Evolutionary conservation across 2,113 vertebrate species (phyloP).

Genomic region (Phalacrocorax carbo): DNA sequence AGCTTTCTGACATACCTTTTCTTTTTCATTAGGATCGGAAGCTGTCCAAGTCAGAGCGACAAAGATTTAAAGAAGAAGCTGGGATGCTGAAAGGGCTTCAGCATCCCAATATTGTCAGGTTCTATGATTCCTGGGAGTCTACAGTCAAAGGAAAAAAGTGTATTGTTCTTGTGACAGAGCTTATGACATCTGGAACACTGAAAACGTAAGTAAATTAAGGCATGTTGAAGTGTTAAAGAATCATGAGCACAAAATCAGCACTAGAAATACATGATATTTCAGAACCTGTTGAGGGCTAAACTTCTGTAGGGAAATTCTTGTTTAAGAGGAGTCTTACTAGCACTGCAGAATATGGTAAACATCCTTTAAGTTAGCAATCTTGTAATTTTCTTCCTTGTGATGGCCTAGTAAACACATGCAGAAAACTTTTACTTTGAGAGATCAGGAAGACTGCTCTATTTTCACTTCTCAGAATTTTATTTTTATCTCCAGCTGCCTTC

Average conservation of each 20-base stretch:
- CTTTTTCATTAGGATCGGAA: conserved; percentile 88
- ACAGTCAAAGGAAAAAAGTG: conserved; percentile 97
- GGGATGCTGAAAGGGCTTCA: conserved; percentile 98
- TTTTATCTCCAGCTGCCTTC: background rate
- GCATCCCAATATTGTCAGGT: conserved; percentile 98
- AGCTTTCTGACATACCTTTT: background rate
- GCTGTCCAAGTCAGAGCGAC: conserved; percentile 93
- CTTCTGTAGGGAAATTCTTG: background rate
- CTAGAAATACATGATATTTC: background rate
- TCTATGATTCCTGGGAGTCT: conserved; percentile 99
- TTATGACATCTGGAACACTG: conserved; percentile 98
- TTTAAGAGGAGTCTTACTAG: background rate
- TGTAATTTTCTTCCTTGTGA: background rate
- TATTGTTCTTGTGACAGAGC: conserved; percentile 96
- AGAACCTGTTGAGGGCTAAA: background rate
- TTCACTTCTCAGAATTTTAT: background rate
- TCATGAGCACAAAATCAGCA: background rate
- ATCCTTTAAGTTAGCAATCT: background rate
- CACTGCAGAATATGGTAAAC: background rate
- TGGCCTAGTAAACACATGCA: background rate
- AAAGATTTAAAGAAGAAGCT: conserved; percentile 98
- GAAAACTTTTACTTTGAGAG: background rate
- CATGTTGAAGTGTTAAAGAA: background rate
- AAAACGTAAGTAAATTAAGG: conserved; percentile 91
- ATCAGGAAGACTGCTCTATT: background rate